A percentile compares a stretch with the other conserved stretches of the same genome.
Evolutionary conservation across 2,113 vertebrate species (phyloP).

Genomic region (Piprites chloris): DNA sequence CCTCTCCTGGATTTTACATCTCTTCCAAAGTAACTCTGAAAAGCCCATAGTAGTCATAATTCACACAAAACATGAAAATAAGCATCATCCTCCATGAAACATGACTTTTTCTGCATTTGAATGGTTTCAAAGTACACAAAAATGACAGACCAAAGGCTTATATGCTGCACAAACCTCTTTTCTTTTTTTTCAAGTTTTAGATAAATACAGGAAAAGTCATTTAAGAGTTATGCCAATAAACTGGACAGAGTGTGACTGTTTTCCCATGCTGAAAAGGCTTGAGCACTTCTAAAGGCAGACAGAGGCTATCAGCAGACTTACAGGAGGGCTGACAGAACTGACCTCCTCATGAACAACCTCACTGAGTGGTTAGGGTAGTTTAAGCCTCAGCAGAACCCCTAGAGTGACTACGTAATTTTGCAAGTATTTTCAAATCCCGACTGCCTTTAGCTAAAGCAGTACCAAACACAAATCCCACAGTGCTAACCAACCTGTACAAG

Average conservation of each 20-base stretch:
- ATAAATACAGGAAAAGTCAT: not conserved
- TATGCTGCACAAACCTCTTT: rapidly evolving
- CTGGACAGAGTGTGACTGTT: not conserved
- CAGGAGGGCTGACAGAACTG: not conserved
- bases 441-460: not conserved
- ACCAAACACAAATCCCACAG: not conserved
- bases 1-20: not conserved
- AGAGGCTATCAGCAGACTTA: not conserved
- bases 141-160: not conserved
- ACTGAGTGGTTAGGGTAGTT: not conserved
- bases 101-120: not conserved
- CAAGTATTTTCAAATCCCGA: not conserved
- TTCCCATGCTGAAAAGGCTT: not conserved
- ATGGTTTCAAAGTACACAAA: not conserved
- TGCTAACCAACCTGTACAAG: rapidly evolving
- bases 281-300: not conserved
- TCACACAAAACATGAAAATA: not conserved
- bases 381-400: not conserved
- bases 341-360: not conserved
- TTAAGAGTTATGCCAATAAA: not conserved
- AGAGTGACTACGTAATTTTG: not conserved
- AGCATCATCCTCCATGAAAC: not conserved
- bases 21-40: not conserved
- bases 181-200: not conserved
- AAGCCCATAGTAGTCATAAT: not conserved